Evolutionary conservation across 2,113 vertebrate species (phyloP).

Genomic region (Hydrochoerus hydrochaeris): DNA sequence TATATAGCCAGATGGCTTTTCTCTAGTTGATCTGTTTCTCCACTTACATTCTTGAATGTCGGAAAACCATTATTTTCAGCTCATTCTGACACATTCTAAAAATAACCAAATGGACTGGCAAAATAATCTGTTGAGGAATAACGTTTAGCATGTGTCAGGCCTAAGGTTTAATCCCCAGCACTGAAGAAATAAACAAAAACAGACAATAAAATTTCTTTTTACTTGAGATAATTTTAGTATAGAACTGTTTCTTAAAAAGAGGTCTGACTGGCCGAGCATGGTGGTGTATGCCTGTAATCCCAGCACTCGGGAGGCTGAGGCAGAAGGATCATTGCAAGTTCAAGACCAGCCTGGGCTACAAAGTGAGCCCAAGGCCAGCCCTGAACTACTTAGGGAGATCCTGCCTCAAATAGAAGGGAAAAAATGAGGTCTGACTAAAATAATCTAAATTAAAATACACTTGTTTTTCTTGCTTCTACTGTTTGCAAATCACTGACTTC

Average conservation of each 20-base stretch:
- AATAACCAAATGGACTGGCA: too few relatives aligned
- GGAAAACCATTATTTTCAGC: neutral
- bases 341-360: too few relatives aligned
- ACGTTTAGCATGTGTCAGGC: neutral
- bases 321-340: too few relatives aligned
- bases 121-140: neutral
- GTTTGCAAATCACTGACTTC: neutral
- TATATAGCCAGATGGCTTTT: neutral
- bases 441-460: constrained; percentile 5
- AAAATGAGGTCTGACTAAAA: neutral
- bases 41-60: neutral
- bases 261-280: neutral
- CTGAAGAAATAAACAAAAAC: neutral
- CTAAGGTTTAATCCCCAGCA: neutral
- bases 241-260: constrained; percentile 15
- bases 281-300: too few relatives aligned
- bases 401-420: too few relatives aligned
- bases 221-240: neutral
- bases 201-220: neutral
- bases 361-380: too few relatives aligned
- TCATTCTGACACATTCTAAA: neutral
- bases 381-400: too few relatives aligned
- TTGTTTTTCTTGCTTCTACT: neutral
- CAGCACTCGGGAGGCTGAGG: too few relatives aligned
- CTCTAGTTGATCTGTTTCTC: neutral